Percentiles rank a stretch among this genome's conserved stretches.
Evolutionary conservation across 2,888 invertebrate species (phyloP).

Genomic region (Dendrolimus pini): DNA sequence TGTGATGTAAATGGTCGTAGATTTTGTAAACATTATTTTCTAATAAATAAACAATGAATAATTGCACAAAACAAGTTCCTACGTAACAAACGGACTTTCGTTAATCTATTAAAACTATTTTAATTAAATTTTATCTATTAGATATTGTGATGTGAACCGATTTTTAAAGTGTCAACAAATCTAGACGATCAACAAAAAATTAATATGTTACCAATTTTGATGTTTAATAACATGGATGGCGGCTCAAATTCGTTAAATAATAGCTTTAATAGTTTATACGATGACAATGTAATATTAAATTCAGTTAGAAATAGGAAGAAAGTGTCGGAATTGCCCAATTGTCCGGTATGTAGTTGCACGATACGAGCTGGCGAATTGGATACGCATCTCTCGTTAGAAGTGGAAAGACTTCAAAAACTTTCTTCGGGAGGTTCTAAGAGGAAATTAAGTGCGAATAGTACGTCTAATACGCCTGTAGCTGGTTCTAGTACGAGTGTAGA

Average conservation of each 20-base stretch:
- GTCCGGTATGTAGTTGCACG: conserved; percentile 93
- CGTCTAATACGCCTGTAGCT: conserved; percentile 33
- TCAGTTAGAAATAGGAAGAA: conserved; percentile 76
- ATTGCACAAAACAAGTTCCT: conserved; percentile 50
- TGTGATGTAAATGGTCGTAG: conserved; percentile 22
- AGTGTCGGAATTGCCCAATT: conserved; percentile 83
- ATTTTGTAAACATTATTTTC: conserved; percentile 24
- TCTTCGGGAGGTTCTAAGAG: conserved; percentile 47
- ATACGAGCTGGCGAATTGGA: conserved; percentile 90
- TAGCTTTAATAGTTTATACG: conserved; percentile 44
- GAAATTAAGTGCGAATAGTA: conserved; percentile 48
- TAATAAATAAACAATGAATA: conserved; percentile 22
- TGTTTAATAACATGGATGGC: conserved; percentile 68
- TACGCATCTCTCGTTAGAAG: conserved; percentile 86
- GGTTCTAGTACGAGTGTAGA: conserved; percentile 45
- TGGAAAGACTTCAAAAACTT: conserved; percentile 66
- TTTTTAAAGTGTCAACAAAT: conserved; percentile 27
- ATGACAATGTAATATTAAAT: conserved; percentile 63
- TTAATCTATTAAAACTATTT: conserved; percentile 20
- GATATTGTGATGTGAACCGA: conserved; percentile 58
- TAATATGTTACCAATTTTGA: conserved; percentile 66
- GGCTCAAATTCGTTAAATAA: conserved; percentile 46
- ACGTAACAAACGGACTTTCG: conserved; percentile 38
- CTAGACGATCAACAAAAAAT: conserved; percentile 30
- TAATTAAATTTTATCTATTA: conserved; percentile 29